Percentiles rank a stretch among this genome's conserved stretches.
Conservation (phyloP, 1,140 invertebrate genomes). For the Danaus plexippus region DNA sequence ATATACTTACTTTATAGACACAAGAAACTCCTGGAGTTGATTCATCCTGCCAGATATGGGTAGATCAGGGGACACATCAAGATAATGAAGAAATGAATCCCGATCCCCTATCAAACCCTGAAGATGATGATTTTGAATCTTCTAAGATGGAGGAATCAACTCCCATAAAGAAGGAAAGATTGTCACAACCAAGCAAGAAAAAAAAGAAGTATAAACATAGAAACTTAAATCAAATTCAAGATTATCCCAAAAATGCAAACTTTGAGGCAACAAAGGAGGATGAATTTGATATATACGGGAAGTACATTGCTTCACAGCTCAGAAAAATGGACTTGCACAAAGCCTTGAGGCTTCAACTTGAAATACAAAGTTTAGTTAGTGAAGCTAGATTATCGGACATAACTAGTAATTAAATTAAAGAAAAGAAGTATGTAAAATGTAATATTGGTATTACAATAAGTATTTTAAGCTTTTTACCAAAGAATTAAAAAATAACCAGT, state of each 20-base stretch:
- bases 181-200: constrained; percentile 27
- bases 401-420: constrained; percentile 10
- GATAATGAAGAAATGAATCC: constrained; percentile 32
- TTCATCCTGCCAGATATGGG: constrained; percentile 49
- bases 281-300: constrained; percentile 61
- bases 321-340: constrained; percentile 46
- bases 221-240: constrained; percentile 13
- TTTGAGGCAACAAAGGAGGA: constrained; percentile 33
- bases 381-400: constrained; percentile 44
- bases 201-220: constrained; percentile 49
- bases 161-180: constrained; percentile 28
- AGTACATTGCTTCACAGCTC: constrained; percentile 51
- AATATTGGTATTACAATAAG: too few relatives aligned
- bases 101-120: constrained; percentile 42
- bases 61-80: constrained; percentile 31
- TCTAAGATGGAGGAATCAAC: constrained; percentile 26
- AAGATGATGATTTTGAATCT: constrained; percentile 39
- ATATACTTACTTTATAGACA: constrained; percentile 27
- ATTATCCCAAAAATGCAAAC: constrained; percentile 16
- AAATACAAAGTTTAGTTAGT: constrained; percentile 50
- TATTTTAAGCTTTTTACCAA: too few relatives aligned
- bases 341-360: constrained; percentile 44
- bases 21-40: constrained; percentile 42
- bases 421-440: too few relatives aligned
- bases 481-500: too few relatives aligned